phyloP scores from a whole-genome alignment of 2,888 invertebrate genomes.

The Perithous albicinctus region DNA sequence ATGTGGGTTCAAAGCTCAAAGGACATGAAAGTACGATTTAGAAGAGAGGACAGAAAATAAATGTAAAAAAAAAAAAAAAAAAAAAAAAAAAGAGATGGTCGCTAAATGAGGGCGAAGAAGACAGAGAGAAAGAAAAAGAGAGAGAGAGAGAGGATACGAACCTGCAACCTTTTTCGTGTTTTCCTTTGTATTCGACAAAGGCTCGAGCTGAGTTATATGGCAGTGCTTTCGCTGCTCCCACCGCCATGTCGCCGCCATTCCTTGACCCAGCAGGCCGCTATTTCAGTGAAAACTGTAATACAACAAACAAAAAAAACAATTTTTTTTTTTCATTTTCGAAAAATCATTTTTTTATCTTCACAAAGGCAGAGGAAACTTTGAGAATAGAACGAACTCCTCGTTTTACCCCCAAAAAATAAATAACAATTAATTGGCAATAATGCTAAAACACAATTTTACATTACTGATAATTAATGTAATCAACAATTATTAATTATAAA shows the following conservation, averaged over 20 bases:
- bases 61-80: slow-evolving; percentile 8
- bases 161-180: slow-evolving; percentile 82
- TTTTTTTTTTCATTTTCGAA: no score
- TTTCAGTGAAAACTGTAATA: slow-evolving; percentile 78
- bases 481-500: no score
- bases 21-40: slow-evolving; percentile 34
- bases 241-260: slow-evolving; percentile 84
- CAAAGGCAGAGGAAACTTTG: neutral
- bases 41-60: slow-evolving; percentile 1
- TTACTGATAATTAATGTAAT: no score
- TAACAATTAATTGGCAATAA: no score
- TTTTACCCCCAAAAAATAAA: no score
- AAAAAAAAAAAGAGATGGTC: slow-evolving; percentile 11
- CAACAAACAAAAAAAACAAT: slow-evolving; percentile 25
- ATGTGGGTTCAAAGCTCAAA: slow-evolving; percentile 34
- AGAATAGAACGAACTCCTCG: neutral
- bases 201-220: slow-evolving; percentile 83
- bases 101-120: neutral
- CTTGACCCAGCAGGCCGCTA: slow-evolving; percentile 79
- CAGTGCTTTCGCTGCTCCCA: slow-evolving; percentile 84
- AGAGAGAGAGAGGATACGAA: slow-evolving; percentile 69
- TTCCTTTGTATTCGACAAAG: slow-evolving; percentile 82
- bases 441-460: no score
- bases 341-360: neutral
- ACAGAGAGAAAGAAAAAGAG: neutral